Conservation (phyloP, 2,797 vertebrate species). For the Babyrousa celebensis region DNA sequence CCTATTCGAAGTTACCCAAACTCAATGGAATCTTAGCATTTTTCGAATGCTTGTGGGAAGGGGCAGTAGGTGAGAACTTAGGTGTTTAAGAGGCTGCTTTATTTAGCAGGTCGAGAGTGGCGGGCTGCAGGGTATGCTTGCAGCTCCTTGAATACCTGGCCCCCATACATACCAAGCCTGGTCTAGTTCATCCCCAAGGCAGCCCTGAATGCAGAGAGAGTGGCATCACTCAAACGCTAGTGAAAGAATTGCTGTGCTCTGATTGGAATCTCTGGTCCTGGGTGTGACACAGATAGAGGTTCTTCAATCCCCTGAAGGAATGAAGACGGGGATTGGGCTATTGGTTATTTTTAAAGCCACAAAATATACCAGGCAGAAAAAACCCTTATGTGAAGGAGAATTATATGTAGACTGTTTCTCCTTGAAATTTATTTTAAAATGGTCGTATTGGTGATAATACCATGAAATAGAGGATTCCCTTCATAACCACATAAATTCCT, state of each 20-base stretch:
- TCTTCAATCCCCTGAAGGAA: neutral
- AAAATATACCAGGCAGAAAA: too few relatives aligned
- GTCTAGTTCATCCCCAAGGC: neutral
- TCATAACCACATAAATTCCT: neutral
- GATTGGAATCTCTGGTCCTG: neutral
- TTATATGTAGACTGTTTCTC: neutral
- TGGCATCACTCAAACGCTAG: neutral
- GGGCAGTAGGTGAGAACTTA: neutral
- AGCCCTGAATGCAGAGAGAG: neutral
- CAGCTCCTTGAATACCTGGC: neutral
- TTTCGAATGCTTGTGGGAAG: neutral
- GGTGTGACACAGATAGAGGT: neutral
- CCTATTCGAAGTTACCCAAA: neutral
- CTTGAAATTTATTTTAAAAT: conserved; percentile 19
- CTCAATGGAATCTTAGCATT: neutral
- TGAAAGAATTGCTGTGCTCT: neutral
- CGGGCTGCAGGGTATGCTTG: neutral
- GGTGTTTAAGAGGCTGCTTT: neutral
- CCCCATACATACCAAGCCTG: neutral
- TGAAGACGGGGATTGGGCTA: neutral
- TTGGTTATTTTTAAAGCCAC: neutral
- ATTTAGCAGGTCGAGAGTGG: neutral
- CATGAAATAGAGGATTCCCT: neutral
- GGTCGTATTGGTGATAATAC: neutral
- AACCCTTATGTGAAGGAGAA: neutral